Percentiles rank a stretch among this genome's conserved stretches.
Conservation (phyloP, 2,888 invertebrate genomes). For the Pandemis corylana region DNA sequence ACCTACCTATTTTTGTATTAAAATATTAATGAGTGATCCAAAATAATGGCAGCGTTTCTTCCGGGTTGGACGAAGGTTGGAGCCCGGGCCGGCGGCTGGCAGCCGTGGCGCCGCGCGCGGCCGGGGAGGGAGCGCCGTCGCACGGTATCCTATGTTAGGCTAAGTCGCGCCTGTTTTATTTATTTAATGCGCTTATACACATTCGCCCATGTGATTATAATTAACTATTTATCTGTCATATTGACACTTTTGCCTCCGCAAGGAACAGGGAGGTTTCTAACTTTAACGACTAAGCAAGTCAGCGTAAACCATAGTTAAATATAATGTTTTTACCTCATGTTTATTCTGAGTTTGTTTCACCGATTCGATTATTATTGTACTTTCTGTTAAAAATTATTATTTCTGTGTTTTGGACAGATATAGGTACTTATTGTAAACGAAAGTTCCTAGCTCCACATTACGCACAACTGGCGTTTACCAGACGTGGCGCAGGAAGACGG, state of each 20-base stretch:
- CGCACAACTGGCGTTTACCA: background rate
- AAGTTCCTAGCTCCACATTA: background rate
- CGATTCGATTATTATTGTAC: background rate
- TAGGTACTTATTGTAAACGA: slow-evolving; percentile 5
- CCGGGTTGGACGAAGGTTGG: too few species aligned
- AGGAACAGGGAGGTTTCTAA: too few species aligned
- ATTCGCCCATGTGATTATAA: background rate
- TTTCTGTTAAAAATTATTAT: background rate
- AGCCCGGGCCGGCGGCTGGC: too few species aligned
- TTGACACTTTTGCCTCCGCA: too few species aligned
- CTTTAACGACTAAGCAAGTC: too few species aligned
- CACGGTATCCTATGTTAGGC: background rate
- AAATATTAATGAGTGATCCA: too few species aligned
- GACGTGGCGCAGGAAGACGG: background rate
- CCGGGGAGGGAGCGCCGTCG: background rate
- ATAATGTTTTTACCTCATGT: background rate
- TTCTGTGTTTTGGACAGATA: background rate
- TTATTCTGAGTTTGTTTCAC: background rate
- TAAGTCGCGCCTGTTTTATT: background rate
- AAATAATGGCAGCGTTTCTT: too few species aligned
- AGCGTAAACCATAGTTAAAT: background rate
- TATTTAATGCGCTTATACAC: background rate
- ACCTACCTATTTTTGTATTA: too few species aligned
- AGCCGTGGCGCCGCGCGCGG: background rate
- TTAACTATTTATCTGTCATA: background rate